Evolutionary conservation across 2,113 vertebrate genomes (phyloP).

Genomic region (Saimiri boliviensis): DNA sequence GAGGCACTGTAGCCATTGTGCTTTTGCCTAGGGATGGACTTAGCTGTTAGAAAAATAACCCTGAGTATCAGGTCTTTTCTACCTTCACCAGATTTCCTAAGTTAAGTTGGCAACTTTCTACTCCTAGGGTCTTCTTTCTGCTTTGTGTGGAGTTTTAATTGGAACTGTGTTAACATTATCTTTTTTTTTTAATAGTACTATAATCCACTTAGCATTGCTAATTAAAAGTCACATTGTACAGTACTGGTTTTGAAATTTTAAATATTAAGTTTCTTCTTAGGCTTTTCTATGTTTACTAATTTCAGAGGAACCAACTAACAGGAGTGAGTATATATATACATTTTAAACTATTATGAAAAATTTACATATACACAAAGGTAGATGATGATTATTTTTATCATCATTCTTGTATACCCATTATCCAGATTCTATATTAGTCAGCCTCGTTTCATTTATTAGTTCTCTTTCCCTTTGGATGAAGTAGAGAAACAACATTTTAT

Average conservation of each 20-base stretch:
- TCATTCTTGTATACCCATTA: neutral
- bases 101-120: neutral
- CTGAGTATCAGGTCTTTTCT: neutral
- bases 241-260: conserved; percentile 2
- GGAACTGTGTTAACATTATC: neutral
- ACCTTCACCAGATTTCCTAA: neutral
- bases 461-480: neutral
- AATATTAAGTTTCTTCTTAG: neutral
- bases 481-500: neutral
- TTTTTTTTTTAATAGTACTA: neutral
- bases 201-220: neutral
- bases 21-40: neutral
- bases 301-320: neutral
- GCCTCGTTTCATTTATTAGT: neutral
- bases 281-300: neutral
- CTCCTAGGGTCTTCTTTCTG: neutral
- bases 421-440: neutral
- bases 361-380: neutral
- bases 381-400: neutral
- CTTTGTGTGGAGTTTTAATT: neutral
- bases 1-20: neutral
- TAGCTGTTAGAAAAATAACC: neutral
- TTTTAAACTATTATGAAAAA: neutral
- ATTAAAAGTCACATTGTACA: neutral
- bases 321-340: neutral